These are phyloP conservation scores for Albula goreensis DNA, from an alignment of 2,113 vertebrate genomes.

Conservation along the genomic window DNA sequence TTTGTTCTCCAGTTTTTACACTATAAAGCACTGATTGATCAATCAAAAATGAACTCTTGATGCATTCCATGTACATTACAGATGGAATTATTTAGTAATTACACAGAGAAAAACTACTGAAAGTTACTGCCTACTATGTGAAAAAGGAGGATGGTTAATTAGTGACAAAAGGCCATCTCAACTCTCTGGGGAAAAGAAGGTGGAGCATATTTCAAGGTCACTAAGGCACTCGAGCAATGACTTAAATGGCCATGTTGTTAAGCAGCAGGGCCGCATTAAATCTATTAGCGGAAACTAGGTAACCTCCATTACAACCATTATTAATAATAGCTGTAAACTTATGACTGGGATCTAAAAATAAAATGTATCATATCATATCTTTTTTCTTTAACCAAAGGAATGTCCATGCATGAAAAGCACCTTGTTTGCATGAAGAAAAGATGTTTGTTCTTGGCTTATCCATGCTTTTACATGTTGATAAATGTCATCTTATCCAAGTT, in stretches of 20 bases:
- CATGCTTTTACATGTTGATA: conserved; percentile 11
- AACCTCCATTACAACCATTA: conserved; percentile 36
- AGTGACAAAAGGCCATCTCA: conserved; percentile 45
- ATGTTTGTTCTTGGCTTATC: conserved; percentile 27
- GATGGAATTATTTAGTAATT: not conserved
- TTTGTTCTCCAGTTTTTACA: not conserved
- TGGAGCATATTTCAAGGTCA: conserved; percentile 24
- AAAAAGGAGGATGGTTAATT: conserved; percentile 31
- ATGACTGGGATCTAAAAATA: conserved; percentile 47
- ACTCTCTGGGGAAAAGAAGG: conserved; percentile 9
- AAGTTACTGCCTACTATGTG: not conserved
- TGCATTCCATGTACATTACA: not conserved
- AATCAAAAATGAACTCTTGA: not conserved
- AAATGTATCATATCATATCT: conserved; percentile 20
- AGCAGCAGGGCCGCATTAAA: not conserved
- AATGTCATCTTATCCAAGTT: conserved; percentile 19
- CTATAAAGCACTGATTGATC: not conserved
- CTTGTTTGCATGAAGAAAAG: not conserved
- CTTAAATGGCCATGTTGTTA: not conserved
- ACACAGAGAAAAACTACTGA: conserved; percentile 3
- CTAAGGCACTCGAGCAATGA: not conserved
- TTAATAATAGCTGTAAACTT: conserved; percentile 35
- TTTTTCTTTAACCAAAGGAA: not conserved
- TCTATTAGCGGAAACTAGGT: conserved; percentile 19
- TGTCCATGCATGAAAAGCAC: not conserved